Evolutionary conservation across 2,888 invertebrate genomes (phyloP), one percentile per base, ranked within the genome.

Genomic region (Metallyticus violacea): DNA sequence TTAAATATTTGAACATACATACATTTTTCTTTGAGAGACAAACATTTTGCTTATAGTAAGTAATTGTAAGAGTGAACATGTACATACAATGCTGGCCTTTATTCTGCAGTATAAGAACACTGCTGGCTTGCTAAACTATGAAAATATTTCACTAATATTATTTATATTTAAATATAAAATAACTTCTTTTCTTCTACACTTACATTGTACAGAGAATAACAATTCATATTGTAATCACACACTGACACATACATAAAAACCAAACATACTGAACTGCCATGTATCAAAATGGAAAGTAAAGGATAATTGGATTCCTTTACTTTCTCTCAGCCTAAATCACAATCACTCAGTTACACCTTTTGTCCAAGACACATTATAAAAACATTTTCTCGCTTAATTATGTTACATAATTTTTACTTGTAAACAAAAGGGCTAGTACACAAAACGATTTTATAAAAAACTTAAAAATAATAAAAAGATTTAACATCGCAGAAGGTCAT

Each of bases 351-450:
- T 76, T 15, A 15, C 22, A 26, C 82, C 22, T 25, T 15, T 22
- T 82, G 26, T 62, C 40, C 26, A 62, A 82, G n/a, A 62, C 40
- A 82, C 26, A 76, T 7, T 22, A 82, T 62, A 82, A 26, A 82
- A 62, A 82, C 82, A 80, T 82, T 76, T 82, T 40, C 82, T 82
- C 26, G 15, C 9, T 62, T 62, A 82, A 40, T 82, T 27, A 76
- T 82, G 26, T 76, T 76, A 62, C 76, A 76, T 15, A 62, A 62
- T 82, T 30, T 76, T 82, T 82, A 81, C 62, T 76, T 82, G 82
- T 76, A 82, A 82, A 82, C 82, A 82, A 82, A 82, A 76, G 76
- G 82, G 82, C 82, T 82, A 82, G 26, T 15, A 40, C 4, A 62
- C 27, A 22, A 30, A 7, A 62, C 26, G 26, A 82, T 82, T 27